Percentiles rank a stretch among this genome's conserved stretches.
Evolutionary conservation across 2,888 invertebrate genomes (phyloP).

Genomic region (Silvanus unidentatus): DNA sequence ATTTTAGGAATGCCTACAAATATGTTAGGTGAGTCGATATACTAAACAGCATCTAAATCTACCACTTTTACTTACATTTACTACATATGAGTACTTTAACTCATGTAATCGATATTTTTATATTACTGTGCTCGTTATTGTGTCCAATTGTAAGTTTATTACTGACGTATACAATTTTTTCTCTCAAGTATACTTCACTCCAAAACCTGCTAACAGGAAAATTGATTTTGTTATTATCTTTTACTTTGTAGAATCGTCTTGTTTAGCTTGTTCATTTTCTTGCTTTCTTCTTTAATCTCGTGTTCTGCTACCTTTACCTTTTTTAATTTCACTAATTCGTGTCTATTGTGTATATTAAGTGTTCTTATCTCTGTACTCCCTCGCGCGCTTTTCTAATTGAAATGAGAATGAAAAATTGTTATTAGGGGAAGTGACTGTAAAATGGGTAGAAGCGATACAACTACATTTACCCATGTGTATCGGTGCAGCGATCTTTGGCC

Average conservation of each 20-base stretch:
- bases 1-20: constrained; percentile 89
- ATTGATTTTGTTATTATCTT: no score
- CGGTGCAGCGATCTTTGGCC: constrained; percentile 88
- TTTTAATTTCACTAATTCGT: background rate
- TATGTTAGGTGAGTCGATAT: constrained; percentile 64
- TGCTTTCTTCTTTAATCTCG: no score
- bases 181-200: no score
- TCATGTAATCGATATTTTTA: no score
- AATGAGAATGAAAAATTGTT: constrained; percentile 1
- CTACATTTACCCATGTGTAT: constrained; percentile 94
- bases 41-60: constrained; percentile 23
- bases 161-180: no score
- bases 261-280: no score
- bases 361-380: background rate
- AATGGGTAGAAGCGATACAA: constrained; percentile 97
- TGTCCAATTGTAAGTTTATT: no score
- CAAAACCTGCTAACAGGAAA: no score
- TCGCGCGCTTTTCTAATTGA: background rate
- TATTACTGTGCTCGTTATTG: no score
- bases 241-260: no score
- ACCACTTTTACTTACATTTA: no score
- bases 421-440: constrained; percentile 74
- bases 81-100: no score
- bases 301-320: background rate
- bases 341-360: background rate